Conservation (phyloP, 2,888 invertebrate species). For the Electrophaes corylata region DNA sequence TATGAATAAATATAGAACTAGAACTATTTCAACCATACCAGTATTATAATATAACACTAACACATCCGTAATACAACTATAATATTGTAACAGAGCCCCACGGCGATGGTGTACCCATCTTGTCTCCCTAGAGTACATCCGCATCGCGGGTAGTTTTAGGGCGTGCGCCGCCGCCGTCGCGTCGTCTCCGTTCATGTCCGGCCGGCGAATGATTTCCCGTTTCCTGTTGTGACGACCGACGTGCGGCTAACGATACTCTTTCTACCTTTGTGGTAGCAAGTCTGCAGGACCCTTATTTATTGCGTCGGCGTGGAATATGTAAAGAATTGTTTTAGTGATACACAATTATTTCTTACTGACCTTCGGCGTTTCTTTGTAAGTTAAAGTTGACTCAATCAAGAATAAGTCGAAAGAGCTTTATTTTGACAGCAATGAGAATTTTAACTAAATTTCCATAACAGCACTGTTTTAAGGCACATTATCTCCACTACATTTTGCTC, state of each 20-base stretch:
- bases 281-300: conserved; percentile 60
- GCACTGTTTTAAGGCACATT: too few relatives aligned
- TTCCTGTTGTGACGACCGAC: conserved; percentile 63
- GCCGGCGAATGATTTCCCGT: conserved; percentile 72
- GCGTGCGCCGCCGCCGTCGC: conserved; percentile 55
- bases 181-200: conserved; percentile 65
- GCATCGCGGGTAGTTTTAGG: conserved; percentile 59
- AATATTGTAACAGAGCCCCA: too few relatives aligned
- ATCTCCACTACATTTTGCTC: too few relatives aligned
- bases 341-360: neutral
- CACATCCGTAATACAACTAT: too few relatives aligned
- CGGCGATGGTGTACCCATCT: neutral
- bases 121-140: conserved; percentile 10
- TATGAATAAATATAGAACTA: too few relatives aligned
- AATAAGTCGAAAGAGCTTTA: too few relatives aligned
- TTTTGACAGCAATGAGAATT: too few relatives aligned
- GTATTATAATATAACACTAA: too few relatives aligned
- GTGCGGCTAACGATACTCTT: conserved; percentile 62
- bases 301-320: conserved; percentile 44
- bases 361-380: neutral
- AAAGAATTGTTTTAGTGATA: conserved; percentile 23
- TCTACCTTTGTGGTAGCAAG: conserved; percentile 51
- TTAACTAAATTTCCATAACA: too few relatives aligned
- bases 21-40: too few relatives aligned
- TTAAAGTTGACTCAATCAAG: too few relatives aligned